Conservation (phyloP, 1,140 invertebrate species). For the Drosophila tsacasi region DNA sequence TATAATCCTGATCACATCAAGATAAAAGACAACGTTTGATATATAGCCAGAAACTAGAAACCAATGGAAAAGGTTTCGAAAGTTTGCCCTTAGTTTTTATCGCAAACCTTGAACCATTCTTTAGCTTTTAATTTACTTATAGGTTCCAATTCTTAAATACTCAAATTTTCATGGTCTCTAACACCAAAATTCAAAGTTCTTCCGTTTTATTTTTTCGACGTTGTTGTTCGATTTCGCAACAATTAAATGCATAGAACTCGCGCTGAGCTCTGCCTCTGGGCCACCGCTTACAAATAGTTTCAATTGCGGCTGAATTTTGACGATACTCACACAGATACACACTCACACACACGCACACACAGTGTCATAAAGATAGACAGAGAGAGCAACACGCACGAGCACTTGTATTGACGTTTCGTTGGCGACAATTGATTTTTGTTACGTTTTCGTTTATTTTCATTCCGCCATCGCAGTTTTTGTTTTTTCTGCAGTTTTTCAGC, state of each 20-base stretch:
- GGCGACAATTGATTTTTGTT: conserved; percentile 83
- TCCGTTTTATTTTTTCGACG: not conserved
- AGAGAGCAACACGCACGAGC: conserved; percentile 49
- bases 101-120: not conserved
- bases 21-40: not conserved
- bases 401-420: conserved; percentile 82
- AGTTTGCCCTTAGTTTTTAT: no score
- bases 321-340: conserved; percentile 53
- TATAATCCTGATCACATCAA: not conserved
- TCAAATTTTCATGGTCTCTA: not conserved
- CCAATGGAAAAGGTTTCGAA: not conserved
- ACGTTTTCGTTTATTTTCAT: conserved; percentile 83
- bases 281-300: conserved; percentile 61
- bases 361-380: conserved; percentile 11
- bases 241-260: conserved; percentile 68
- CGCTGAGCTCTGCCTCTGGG: conserved; percentile 7
- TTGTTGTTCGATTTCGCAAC: conserved; percentile 22
- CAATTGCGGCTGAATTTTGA: conserved; percentile 78
- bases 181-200: not conserved
- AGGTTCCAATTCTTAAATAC: not conserved
- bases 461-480: conserved; percentile 53
- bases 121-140: not conserved
- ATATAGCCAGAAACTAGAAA: not conserved
- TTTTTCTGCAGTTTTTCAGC: conserved; percentile 64
- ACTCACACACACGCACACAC: not conserved